Conservation (phyloP, 1,140 invertebrate genomes). For the Drosophila lini region DNA sequence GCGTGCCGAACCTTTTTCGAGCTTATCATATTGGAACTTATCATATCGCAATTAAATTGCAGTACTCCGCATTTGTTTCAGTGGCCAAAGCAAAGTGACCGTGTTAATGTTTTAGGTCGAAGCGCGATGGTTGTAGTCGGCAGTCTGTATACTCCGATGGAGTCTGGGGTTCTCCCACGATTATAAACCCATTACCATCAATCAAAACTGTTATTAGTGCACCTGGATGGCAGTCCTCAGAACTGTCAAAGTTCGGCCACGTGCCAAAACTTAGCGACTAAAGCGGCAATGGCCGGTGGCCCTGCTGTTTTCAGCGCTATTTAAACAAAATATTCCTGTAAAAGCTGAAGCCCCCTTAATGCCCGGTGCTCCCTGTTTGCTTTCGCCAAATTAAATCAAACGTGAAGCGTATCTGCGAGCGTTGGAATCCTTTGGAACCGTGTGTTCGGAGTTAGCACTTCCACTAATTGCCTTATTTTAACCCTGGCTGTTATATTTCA, state of each 20-base stretch:
- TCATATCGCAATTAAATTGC: neutral
- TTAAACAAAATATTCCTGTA: neutral
- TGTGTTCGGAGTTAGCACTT: neutral
- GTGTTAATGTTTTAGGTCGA: neutral
- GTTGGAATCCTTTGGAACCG: neutral
- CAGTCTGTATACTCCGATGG: neutral
- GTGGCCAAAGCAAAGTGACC: neutral
- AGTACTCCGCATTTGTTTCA: neutral
- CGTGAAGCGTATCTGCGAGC: neutral
- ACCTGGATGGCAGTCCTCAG: neutral
- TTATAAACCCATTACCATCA: slow-evolving; percentile 17
- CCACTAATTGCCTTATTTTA: neutral
- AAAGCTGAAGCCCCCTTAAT: neutral
- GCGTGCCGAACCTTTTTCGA: neutral
- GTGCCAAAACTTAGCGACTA: slow-evolving; percentile 10
- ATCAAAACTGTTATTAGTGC: slow-evolving; percentile 12
- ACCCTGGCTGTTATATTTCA: neutral
- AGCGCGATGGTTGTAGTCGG: too few relatives aligned
- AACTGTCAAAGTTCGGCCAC: slow-evolving; percentile 7
- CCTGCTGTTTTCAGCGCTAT: neutral
- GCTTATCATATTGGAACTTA: neutral
- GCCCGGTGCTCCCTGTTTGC: neutral
- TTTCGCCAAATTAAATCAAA: slow-evolving; percentile 1
- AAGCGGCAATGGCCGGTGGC: neutral
- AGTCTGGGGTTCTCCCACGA: neutral